Base-by-base conservation (phyloP, 2,888 invertebrate species). In the Mesopsocus fuscifrons region DNA sequence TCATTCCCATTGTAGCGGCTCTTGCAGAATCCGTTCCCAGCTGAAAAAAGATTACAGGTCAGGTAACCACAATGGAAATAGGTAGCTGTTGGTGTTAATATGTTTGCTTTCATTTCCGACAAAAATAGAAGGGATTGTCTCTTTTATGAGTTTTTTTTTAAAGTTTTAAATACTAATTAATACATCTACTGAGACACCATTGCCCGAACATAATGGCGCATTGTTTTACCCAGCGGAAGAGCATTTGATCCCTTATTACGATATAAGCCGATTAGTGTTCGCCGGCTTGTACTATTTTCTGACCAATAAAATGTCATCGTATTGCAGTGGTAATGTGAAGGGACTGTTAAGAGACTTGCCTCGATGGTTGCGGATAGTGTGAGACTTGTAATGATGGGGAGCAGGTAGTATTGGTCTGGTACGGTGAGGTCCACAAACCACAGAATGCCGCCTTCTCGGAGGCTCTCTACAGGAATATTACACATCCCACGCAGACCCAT, bases 361-460 rank as follows among this genome's bases (percentile, higher is more conserved):
- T 88, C 83, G 43, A 94, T 74, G 2, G 89, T 89, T 1, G 77
- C 60, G 59, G 72, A 77, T 54, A 97, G 63, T 1, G 94, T 89
- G 0, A 71, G 62, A 59, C 83, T 77, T 1, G 94, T 94, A 41
- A 91, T 65, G 1, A 91, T 4, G 0, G 97, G 97, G 44, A 98
- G 64, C 11, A 84, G 49, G 55, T 78, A 95, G 59, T 70, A 84
- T 35, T 92, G 94, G 66, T 98, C 98, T 2, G 82, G 70, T 8
- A 87, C 59, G 1, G 94, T 91, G 34, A 98, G 68, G 67, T 99
- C 92, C 2, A 71, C 65, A 58, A 98, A 94, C 97, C 97, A 98
- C 53, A 70, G 75, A 1, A 88, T 50, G 1, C 98, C 98, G 22
- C 97, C 97, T 1, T 72, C 66, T 48, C 73, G 70, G 70, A 97